A percentile compares a stretch with the other conserved stretches of the same genome.
These are phyloP conservation scores for Meandrina meandrites DNA, from an alignment of 92 coral and sea anemone genomes.

Conservation along the genomic window DNA sequence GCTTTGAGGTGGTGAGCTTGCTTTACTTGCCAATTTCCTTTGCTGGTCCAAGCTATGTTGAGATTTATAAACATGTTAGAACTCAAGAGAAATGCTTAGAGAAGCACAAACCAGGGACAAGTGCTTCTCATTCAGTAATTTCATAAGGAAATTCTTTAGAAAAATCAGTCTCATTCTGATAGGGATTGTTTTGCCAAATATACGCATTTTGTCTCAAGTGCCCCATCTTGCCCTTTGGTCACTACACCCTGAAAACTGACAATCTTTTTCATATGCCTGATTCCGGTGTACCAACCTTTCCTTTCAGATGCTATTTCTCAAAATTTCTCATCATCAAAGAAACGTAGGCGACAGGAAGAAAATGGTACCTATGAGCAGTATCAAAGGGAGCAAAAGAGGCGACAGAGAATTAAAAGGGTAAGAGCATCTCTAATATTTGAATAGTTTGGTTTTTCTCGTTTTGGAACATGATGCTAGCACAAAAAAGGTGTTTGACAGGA, in stretches of 20 bases:
- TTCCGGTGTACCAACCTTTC: background rate
- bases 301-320: slow-evolving; percentile 25
- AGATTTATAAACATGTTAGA: background rate
- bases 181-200: too few relatives aligned
- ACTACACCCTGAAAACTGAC: slow-evolving; percentile 1
- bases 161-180: background rate
- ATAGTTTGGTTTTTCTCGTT: too few relatives aligned
- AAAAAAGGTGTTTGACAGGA: too few relatives aligned
- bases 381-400: slow-evolving; percentile 18
- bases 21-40: background rate
- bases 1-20: too few relatives aligned
- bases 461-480: too few relatives aligned
- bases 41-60: background rate
- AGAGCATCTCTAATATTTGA: background rate
- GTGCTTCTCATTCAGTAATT: background rate
- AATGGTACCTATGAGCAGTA: slow-evolving; percentile 17
- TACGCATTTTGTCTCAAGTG: background rate
- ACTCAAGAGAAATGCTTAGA: background rate
- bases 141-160: background rate
- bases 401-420: slow-evolving; percentile 6
- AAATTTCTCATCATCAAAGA: slow-evolving; percentile 15
- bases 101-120: background rate
- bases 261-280: background rate
- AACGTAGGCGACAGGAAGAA: slow-evolving; percentile 1
- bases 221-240: slow-evolving; percentile 3